These are phyloP conservation scores for Columbina picui DNA, from an alignment of 2,113 vertebrate species.

Conservation along the genomic window DNA sequence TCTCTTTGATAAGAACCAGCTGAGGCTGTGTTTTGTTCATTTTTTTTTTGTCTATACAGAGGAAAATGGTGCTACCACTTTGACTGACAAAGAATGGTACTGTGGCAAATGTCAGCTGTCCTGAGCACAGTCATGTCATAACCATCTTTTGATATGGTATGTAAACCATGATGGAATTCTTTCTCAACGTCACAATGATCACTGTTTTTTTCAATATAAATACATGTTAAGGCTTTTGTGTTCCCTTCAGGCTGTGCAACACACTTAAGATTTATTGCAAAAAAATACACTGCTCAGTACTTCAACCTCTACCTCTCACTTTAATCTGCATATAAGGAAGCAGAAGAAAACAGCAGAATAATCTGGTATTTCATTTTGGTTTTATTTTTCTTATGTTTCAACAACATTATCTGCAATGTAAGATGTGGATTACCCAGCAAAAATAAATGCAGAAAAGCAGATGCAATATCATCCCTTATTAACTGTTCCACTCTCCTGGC, in stretches of 20 bases:
- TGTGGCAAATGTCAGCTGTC: background rate
- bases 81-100: background rate
- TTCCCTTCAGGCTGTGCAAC: background rate
- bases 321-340: background rate
- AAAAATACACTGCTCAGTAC: background rate
- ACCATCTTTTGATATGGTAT: background rate
- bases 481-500: background rate
- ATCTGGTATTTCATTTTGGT: background rate
- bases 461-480: background rate
- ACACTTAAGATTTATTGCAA: constrained; percentile 12
- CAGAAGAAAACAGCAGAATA: background rate
- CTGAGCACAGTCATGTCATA: background rate
- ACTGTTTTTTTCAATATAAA: constrained; percentile 47
- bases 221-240: constrained; percentile 20
- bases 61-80: background rate
- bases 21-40: background rate
- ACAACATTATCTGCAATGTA: background rate
- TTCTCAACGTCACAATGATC: constrained; percentile 25
- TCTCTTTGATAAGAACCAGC: background rate
- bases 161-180: background rate
- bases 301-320: background rate
- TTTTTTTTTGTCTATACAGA: background rate
- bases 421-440: background rate
- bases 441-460: background rate
- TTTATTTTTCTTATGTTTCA: constrained; percentile 7